Conservation (phyloP, 1,140 invertebrate genomes). For the Pantala flavescens region DNA sequence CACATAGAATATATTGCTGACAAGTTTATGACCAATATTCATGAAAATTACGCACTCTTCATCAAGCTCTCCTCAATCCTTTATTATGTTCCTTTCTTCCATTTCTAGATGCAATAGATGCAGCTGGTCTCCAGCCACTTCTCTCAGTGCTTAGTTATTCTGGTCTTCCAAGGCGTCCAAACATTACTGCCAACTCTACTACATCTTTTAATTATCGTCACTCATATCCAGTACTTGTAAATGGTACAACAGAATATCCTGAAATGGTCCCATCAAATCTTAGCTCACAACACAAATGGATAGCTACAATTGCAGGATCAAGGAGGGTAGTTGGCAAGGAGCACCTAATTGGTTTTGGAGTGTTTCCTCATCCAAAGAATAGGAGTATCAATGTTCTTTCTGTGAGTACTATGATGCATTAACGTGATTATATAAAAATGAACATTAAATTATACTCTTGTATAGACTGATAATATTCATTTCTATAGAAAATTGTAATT, state of each 20-base stretch:
- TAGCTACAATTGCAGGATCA: conserved; percentile 46
- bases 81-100: no score
- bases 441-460: no score
- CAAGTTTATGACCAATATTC: no score
- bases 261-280: conserved; percentile 31
- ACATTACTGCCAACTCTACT: conserved; percentile 37
- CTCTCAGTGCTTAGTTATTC: conserved; percentile 44
- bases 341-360: conserved; percentile 53
- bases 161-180: conserved; percentile 46
- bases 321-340: conserved; percentile 53
- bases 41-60: no score
- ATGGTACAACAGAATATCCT: not conserved
- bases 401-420: conserved; percentile 41
- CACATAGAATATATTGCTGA: no score
- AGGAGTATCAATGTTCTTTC: conserved; percentile 48
- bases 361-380: conserved; percentile 55
- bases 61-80: no score
- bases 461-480: no score
- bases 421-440: no score
- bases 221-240: not conserved
- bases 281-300: conserved; percentile 45
- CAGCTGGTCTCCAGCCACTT: conserved; percentile 46
- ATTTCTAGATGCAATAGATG: conserved; percentile 44
- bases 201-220: conserved; percentile 24
- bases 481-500: no score